A percentile compares a stretch with the other conserved stretches of the same genome.
These are phyloP conservation scores for Hiodon alosoides DNA, from an alignment of 2,113 vertebrate species.

Conservation along the genomic window DNA sequence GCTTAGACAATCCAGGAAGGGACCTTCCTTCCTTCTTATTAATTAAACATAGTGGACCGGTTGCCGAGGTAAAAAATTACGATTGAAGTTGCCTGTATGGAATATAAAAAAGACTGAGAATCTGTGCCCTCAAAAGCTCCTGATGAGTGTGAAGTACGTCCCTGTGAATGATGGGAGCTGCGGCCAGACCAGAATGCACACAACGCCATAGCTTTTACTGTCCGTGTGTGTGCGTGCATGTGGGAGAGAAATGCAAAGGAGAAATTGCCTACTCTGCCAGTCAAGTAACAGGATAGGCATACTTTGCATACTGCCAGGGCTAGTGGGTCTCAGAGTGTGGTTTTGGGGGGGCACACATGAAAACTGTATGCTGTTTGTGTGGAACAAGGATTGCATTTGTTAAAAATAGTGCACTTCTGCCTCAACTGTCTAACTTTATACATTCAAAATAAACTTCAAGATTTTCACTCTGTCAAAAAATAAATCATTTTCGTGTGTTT, in stretches of 20 bases:
- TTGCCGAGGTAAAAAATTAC: conserved; percentile 21
- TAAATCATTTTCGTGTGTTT: background rate
- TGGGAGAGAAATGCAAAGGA: too few relatives aligned
- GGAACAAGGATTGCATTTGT: conserved; percentile 16
- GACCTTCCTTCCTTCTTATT: conserved; percentile 7
- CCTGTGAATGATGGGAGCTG: conserved; percentile 15
- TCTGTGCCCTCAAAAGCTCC: conserved; percentile 12
- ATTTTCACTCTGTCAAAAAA: background rate
- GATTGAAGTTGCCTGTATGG: conserved; percentile 22
- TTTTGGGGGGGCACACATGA: background rate
- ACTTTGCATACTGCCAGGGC: background rate
- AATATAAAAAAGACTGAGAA: conserved; percentile 7
- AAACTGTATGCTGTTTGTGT: conserved; percentile 14
- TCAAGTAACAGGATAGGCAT: too few relatives aligned
- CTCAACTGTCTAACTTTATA: too few relatives aligned
- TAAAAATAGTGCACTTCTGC: conserved; percentile 3
- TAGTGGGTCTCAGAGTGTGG: too few relatives aligned
- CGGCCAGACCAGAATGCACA: conserved; percentile 40
- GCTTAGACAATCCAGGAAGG: background rate
- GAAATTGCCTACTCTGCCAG: too few relatives aligned
- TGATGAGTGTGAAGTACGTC: conserved; percentile 22
- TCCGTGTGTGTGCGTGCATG: conserved; percentile 15
- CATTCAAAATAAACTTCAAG: too few relatives aligned
- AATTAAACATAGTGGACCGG: conserved; percentile 17
- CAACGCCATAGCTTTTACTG: conserved; percentile 52